Percentiles rank a stretch among this genome's conserved stretches.
These are phyloP conservation scores for Neotoxoptera formosana DNA, from an alignment of 1,140 invertebrate species.

Conservation along the genomic window DNA sequence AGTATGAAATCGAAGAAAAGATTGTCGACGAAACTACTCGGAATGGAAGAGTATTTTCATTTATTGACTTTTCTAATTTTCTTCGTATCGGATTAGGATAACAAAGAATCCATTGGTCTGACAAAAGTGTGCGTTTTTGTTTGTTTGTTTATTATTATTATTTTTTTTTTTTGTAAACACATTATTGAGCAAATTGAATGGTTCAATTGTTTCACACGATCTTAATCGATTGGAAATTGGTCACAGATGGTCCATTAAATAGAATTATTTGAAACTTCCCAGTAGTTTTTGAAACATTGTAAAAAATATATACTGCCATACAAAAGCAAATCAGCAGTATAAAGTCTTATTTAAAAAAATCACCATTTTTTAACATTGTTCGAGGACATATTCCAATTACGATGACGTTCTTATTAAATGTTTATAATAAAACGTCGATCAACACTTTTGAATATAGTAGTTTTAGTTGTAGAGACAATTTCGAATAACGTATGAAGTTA, in stretches of 20 bases:
- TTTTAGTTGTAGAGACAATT: background rate
- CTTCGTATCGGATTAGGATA: background rate
- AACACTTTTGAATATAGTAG: background rate
- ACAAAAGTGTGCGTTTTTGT: background rate
- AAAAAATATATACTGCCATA: background rate
- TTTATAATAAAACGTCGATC: background rate
- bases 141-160: background rate
- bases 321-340: background rate
- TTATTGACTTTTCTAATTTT: conserved; percentile 4
- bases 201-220: background rate
- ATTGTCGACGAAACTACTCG: background rate
- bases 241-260: background rate
- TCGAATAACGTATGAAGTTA: background rate
- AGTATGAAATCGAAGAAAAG: background rate
- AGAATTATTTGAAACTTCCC: background rate
- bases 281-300: background rate
- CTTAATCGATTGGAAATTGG: background rate
- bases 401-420: background rate
- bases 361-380: background rate
- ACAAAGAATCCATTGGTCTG: background rate
- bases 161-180: background rate
- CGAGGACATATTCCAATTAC: background rate
- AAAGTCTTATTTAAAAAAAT: background rate
- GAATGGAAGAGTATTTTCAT: background rate
- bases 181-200: background rate